A percentile compares a stretch with the other conserved stretches of the same genome.
Conservation (phyloP, 2,113 vertebrate species). For the Dicentrarchus labrax region DNA sequence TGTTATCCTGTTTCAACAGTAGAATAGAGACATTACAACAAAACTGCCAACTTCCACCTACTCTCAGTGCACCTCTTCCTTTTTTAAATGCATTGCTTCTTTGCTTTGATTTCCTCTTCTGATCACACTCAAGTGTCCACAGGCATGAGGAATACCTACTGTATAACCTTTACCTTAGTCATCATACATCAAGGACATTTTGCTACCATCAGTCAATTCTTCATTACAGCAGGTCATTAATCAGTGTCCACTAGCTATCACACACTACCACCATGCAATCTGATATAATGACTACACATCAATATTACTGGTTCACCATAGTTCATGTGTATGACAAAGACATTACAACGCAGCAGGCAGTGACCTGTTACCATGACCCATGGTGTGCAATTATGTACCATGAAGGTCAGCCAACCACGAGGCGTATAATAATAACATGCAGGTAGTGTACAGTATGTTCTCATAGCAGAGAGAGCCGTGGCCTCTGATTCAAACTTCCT, state of each 20-base stretch:
- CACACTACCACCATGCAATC: neutral
- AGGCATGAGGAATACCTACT: neutral
- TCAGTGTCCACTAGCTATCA: neutral
- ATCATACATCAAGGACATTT: neutral
- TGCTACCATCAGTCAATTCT: neutral
- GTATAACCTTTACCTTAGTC: neutral
- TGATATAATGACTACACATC: slow-evolving; percentile 7
- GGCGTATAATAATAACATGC: neutral
- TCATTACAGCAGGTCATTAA: slow-evolving; percentile 23
- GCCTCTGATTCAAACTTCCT: neutral
- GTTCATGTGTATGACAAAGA: slow-evolving; percentile 10
- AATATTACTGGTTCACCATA: neutral
- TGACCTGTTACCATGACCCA: slow-evolving; percentile 23
- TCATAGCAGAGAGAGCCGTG: neutral
- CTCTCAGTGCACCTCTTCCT: neutral
- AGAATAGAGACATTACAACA: neutral
- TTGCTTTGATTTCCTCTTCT: neutral
- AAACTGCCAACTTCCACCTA: neutral
- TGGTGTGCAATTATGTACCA: neutral
- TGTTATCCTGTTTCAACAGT: neutral
- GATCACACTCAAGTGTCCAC: neutral
- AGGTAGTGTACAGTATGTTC: neutral
- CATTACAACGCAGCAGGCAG: neutral
- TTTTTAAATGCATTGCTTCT: neutral
- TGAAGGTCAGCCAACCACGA: slow-evolving; percentile 32